These are phyloP conservation scores for Lycopodina hypogea DNA, from an alignment of 37 sponge, comb jelly and placozoan species.

Conservation along the genomic window DNA sequence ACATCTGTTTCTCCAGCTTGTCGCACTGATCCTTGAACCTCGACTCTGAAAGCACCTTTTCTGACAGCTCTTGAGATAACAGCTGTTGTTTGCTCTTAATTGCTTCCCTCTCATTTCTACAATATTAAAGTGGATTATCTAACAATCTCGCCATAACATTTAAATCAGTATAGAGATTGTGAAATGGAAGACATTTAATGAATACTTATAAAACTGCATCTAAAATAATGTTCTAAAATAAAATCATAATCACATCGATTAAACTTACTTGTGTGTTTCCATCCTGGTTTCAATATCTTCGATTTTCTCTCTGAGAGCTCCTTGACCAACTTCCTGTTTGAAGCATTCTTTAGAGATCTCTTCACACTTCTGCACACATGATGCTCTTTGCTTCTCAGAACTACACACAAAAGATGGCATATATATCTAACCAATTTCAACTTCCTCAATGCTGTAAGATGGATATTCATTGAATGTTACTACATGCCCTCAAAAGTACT, in stretches of 20 bases:
- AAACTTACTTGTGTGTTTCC: background rate
- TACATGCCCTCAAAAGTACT: too few relatives aligned
- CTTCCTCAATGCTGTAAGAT: too few relatives aligned
- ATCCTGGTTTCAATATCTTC: background rate
- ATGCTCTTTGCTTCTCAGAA: background rate
- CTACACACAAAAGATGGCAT: background rate
- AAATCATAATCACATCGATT: too few relatives aligned
- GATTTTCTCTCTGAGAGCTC: slow-evolving; percentile 1
- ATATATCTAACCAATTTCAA: too few relatives aligned
- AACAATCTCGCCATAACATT: too few relatives aligned
- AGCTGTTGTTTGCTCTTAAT: background rate
- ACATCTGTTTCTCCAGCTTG: background rate
- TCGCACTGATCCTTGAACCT: background rate
- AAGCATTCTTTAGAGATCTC: slow-evolving; percentile 6
- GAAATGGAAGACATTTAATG: too few relatives aligned
- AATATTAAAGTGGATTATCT: too few relatives aligned
- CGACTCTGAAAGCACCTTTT: background rate
- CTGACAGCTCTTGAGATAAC: background rate
- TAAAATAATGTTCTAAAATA: too few relatives aligned
- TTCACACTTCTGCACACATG: slow-evolving; percentile 4
- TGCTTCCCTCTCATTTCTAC: background rate
- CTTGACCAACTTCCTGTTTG: slow-evolving; percentile 14
- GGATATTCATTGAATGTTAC: too few relatives aligned
- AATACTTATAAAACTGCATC: too few relatives aligned
- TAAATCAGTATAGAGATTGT: too few relatives aligned